Evolutionary conservation across 2,113 vertebrate genomes (phyloP), one percentile per base, ranked within the genome.

Genomic region (Tauraco erythrolophus): DNA sequence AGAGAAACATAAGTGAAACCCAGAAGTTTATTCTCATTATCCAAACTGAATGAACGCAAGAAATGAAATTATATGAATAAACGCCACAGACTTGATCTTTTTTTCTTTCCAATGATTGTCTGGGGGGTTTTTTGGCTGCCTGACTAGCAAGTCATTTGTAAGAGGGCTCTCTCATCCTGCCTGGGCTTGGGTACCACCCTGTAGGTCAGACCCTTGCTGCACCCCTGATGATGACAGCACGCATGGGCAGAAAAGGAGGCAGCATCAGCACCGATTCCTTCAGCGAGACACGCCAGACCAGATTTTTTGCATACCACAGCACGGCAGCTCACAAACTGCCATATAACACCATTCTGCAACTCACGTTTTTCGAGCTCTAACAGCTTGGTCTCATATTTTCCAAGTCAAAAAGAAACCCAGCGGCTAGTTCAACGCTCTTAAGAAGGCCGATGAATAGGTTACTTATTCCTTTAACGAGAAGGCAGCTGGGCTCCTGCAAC

Each of bases 301-400:
- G 94, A 95, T 92, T 89, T 81, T 97, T 96, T 87, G 69, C 92
- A 95, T 95, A 78, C 89, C 87, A 75, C 61, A 64, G 84, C 31
- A 43, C 60, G 94, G 81, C 62, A 92, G 65, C 53, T 89, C 89
- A 28, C 35, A 39, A 75, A 71, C 43, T 64, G 89, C 61, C 68
- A 35, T 15, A 0, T 4, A 92, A 87, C 72, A 84, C 81, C 69
- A n/a, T 22, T 35, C 87, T 87, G 74, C 77, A 84, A 74, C 81
- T 54, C 28, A 4, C 3, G 0, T 25, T 35, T 78, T 53, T 46
- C 22, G 18, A 94, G 81, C 64, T 70, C 25, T 45, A 75, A 39
- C 30, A 78, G 27, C 3, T 0, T 14, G 14, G 41, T 56, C 80
- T 96, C 64, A 78, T 23, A 94, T 96, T 87, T 91, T 82, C 76